Conservation (phyloP, 1,140 invertebrate genomes). For the Laupala kohalensis region DNA sequence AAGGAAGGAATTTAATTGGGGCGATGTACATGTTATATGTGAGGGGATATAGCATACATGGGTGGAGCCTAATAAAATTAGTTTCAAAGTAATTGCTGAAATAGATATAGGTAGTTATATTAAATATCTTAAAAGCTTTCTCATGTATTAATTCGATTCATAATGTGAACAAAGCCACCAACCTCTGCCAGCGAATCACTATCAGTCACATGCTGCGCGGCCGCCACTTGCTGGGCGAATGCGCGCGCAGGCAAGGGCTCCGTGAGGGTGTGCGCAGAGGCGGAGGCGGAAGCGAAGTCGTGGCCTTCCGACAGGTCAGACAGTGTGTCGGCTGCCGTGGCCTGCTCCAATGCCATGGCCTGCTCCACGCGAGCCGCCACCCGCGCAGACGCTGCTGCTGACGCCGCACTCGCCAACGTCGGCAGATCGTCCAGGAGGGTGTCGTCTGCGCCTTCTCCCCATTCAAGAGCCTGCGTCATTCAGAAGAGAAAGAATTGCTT, state of each 20-base stretch:
- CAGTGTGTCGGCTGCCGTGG: neutral
- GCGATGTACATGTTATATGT: too few relatives aligned
- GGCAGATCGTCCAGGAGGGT: conserved; percentile 15
- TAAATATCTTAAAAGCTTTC: too few relatives aligned
- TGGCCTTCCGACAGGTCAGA: neutral
- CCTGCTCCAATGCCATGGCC: conserved; percentile 9
- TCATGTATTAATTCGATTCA: too few relatives aligned
- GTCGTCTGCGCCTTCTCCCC: conserved; percentile 11
- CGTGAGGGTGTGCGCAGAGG: neutral
- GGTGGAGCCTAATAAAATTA: too few relatives aligned
- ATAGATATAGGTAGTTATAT: too few relatives aligned
- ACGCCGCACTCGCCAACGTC: conserved; percentile 14
- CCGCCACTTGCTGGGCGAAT: neutral
- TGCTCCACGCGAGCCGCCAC: conserved; percentile 9
- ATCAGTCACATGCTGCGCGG: neutral
- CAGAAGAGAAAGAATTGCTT: too few relatives aligned
- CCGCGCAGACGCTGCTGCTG: neutral
- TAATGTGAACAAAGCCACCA: too few relatives aligned
- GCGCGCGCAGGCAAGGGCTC: neutral
- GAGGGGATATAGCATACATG: too few relatives aligned
- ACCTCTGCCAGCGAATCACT: neutral
- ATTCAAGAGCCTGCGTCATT: conserved; percentile 2
- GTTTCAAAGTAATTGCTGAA: too few relatives aligned
- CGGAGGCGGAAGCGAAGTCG: neutral
- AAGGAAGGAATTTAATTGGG: too few relatives aligned